Percentiles rank a stretch among this genome's conserved stretches.
phyloP scores from a whole-genome alignment of 2,797 vertebrate genomes.

The Diglossa cyanea region DNA sequence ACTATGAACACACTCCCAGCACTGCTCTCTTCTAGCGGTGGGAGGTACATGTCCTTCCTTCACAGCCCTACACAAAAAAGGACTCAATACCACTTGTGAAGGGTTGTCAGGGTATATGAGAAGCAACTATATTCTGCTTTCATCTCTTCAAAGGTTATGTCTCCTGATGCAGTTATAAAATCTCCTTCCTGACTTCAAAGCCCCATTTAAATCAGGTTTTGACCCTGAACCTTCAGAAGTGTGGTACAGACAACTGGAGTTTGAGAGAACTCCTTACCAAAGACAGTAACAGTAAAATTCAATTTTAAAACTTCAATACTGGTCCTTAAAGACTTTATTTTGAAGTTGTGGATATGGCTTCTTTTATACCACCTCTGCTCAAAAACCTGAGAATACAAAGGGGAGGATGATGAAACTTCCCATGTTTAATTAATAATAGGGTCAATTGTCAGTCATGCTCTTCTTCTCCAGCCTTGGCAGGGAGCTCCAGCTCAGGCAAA shows the following conservation, averaged over 20 bases:
- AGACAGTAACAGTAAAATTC: neutral
- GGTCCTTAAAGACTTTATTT: neutral
- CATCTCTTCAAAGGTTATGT: neutral
- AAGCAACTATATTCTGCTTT: neutral
- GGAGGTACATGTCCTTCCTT: neutral
- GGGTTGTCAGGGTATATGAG: neutral
- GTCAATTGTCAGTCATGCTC: neutral
- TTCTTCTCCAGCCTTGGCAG: neutral
- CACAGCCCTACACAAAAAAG: neutral
- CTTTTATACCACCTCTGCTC: neutral
- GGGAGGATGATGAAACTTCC: neutral
- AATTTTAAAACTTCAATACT: neutral
- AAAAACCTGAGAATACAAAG: neutral
- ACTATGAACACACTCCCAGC: neutral
- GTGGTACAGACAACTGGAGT: neutral
- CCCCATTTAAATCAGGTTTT: neutral
- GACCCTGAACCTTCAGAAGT: neutral
- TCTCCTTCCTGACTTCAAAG: neutral
- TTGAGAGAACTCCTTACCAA: neutral
- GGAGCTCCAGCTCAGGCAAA: neutral
- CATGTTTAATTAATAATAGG: neutral
- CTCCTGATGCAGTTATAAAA: neutral
- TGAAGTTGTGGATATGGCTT: neutral
- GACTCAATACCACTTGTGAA: neutral
- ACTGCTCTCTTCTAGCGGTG: neutral